phyloP scores from a whole-genome alignment of 1,140 invertebrate species.

The Drosophila tani region DNA sequence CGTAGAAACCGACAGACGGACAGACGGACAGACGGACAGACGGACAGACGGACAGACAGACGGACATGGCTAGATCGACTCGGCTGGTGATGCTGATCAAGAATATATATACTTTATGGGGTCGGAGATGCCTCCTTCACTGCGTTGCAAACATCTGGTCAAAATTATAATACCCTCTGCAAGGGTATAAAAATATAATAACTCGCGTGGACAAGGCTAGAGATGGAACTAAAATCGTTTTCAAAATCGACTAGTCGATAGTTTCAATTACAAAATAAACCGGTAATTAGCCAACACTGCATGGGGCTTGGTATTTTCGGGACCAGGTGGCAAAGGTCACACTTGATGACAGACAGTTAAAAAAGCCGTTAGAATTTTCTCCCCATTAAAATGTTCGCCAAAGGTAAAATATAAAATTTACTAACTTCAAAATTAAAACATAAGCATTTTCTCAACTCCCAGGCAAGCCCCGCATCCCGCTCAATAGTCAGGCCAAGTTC shows the following conservation, averaged over 20 bases:
- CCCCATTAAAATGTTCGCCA: constrained; percentile 54
- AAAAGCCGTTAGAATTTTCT: constrained; percentile 24
- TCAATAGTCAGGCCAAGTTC: constrained; percentile 55
- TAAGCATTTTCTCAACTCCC: too few species aligned
- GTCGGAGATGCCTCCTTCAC: too few species aligned
- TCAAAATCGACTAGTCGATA: constrained; percentile 1
- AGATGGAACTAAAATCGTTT: constrained; percentile 7
- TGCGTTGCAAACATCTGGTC: too few species aligned
- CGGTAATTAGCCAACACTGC: neutral
- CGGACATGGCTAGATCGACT: too few species aligned
- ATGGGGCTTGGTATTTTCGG: too few species aligned
- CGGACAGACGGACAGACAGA: too few species aligned
- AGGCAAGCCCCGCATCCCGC: constrained; percentile 28
- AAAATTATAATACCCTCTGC: too few species aligned
- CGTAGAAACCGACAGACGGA: too few species aligned
- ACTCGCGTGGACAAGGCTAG: constrained; percentile 59
- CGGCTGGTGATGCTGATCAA: too few species aligned
- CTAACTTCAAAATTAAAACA: neutral
- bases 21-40: too few species aligned
- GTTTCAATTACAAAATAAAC: neutral
- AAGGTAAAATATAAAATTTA: constrained; percentile 16
- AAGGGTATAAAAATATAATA: constrained; percentile 60
- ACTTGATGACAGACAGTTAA: neutral
- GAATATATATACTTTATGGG: too few species aligned
- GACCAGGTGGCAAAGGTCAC: neutral